Conservation (phyloP, 2,113 vertebrate species). For the Callaeas wilsoni region DNA sequence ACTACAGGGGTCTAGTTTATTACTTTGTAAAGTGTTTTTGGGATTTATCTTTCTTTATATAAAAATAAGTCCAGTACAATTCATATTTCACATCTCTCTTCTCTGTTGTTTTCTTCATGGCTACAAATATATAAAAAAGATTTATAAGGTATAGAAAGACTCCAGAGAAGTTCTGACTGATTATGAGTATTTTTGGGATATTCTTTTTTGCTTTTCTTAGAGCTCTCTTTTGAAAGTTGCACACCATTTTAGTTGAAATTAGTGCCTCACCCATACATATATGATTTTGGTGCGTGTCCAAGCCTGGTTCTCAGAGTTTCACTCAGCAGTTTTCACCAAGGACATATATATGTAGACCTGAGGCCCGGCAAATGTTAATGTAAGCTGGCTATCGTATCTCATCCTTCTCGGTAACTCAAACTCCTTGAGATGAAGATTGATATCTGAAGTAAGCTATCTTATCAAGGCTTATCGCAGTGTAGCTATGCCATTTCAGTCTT, state of each 20-base stretch:
- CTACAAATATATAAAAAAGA: not conserved
- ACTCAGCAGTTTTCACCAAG: not conserved
- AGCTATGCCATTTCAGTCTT: not conserved
- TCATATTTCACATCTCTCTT: not conserved
- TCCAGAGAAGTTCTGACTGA: not conserved
- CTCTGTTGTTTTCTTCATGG: not conserved
- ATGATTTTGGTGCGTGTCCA: not conserved
- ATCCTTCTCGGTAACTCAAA: not conserved
- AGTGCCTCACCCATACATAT: not conserved
- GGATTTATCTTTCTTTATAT: not conserved
- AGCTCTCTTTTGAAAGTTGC: not conserved
- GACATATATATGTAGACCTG: not conserved
- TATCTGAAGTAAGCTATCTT: not conserved
- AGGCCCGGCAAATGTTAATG: not conserved
- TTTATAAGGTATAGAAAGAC: not conserved
- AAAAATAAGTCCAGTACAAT: not conserved
- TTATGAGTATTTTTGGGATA: not conserved
- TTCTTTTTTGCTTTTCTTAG: not conserved
- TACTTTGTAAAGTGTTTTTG: not conserved
- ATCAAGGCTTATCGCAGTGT: not conserved
- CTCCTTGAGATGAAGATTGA: not conserved
- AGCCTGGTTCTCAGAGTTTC: not conserved
- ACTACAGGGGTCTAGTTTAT: not conserved
- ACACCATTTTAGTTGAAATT: not conserved
- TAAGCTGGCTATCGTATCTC: not conserved